Percentiles rank a stretch among this genome's conserved stretches.
Conservation (phyloP, 2,888 invertebrate genomes). For the Chymomyza fuscimana region DNA sequence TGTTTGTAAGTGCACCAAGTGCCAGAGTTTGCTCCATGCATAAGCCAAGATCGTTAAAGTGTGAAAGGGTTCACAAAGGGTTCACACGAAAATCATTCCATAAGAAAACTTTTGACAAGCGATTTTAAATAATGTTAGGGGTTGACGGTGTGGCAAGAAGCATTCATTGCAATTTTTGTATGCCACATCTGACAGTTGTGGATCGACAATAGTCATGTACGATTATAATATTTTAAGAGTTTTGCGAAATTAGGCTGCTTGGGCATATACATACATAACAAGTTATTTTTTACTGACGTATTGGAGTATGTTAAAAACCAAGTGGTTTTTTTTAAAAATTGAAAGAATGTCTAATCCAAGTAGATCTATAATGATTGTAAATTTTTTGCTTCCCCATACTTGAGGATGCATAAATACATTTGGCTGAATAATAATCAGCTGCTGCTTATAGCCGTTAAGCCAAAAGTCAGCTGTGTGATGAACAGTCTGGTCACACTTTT, state of each 20-base stretch:
- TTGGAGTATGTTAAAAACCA: no score
- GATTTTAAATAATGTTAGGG: constrained; percentile 8
- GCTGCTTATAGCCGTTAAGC: no score
- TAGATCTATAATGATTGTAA: no score
- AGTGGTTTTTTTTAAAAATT: no score
- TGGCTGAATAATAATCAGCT: no score
- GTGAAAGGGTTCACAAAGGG: constrained; percentile 66
- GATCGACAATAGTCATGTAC: not conserved
- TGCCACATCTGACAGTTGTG: not conserved
- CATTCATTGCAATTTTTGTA: not conserved
- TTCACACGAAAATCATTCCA: constrained; percentile 56
- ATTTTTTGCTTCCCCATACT: no score
- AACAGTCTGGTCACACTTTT: no score
- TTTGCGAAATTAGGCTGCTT: not conserved
- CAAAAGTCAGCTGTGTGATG: no score
- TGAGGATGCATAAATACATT: no score
- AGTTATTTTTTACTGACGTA: no score
- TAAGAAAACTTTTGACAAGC: constrained; percentile 13
- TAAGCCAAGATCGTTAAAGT: constrained; percentile 41
- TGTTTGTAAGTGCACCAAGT: constrained; percentile 57
- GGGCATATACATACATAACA: no score
- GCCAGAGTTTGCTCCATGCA: constrained; percentile 25
- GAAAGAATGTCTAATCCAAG: no score
- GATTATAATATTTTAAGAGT: not conserved
- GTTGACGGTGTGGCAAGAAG: not conserved